Evolutionary conservation across 2,113 vertebrate species (phyloP), one percentile per base, ranked within the genome.

Genomic region (Otus sunia): DNA sequence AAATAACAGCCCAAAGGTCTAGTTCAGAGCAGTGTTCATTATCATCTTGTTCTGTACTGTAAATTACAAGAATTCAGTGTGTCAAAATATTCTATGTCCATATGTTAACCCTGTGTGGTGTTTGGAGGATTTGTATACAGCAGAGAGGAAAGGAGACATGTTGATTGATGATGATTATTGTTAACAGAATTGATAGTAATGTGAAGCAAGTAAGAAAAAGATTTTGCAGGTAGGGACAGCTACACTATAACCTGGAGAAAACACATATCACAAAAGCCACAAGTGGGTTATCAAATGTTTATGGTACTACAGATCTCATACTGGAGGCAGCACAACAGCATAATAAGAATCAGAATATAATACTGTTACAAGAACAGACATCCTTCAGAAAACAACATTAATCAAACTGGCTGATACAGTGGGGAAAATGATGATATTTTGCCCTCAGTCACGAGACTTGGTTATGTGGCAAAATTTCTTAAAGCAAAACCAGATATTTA

Each of bases 1-100:
- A 94, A 92, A 95, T 75, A 91, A 77, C 73, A 91, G 73, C 76
- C 52, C 56, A 94, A 92, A 92, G 83, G 88, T 97, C 88, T 89
- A 75, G 58, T 84, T 87, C 60, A 88, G 89, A 81, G 67, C 19
- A 86, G 49, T 66, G 56, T 82, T 96, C 62, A 85, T 96, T 96
- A 86, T 91, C 77, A 78, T 86, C 80, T 93, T 93, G 71, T 84
- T 95, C 71, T 88, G 43, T 78, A 78, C 12, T 75, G 67, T 64
- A 94, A 95, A 96, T 81, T 91, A 69, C 29, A 92, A 75, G 30
- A 92, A 86, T 78, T 94, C 71, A 34, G 26, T 86, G 80, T 90
- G 71, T 66, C 71, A 96, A 92, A 93, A 86, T 76, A 91, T 82
- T 90, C 47, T n/a, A 58, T 43, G 30, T 86, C 39, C 69, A 8